Evolutionary conservation across 2,888 invertebrate species (phyloP).

Genomic region (Mythimna pallens): DNA sequence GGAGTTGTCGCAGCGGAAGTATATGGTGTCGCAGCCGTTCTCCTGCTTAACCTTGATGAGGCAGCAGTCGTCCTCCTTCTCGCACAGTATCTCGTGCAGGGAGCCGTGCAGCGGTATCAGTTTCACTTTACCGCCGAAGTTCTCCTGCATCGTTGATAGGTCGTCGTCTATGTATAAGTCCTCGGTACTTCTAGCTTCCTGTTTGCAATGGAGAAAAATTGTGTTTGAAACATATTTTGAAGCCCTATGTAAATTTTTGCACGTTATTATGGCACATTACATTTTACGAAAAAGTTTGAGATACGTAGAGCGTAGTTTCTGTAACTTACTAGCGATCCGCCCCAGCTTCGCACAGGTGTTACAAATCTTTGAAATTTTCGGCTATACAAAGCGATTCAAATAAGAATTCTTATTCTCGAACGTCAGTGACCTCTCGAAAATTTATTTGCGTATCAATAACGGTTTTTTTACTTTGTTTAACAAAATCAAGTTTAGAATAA

Average conservation of each 20-base stretch:
- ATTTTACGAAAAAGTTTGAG: background rate
- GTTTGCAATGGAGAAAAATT: constrained; percentile 23
- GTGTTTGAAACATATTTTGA: background rate
- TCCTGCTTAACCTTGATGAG: constrained; percentile 87
- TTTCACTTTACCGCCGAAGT: constrained; percentile 85
- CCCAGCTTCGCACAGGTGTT: too few species aligned
- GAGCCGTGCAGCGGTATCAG: constrained; percentile 86
- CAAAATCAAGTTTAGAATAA: too few species aligned
- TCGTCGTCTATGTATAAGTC: constrained; percentile 91
- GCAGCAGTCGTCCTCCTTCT: constrained; percentile 87
- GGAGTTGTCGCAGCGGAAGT: constrained; percentile 84
- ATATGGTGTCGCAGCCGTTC: constrained; percentile 85
- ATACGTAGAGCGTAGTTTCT: too few species aligned
- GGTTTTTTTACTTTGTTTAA: too few species aligned
- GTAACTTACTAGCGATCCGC: too few species aligned
- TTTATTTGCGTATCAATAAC: too few species aligned
- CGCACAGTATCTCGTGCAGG: constrained; percentile 87
- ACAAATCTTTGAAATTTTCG: too few species aligned
- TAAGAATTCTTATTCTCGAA: too few species aligned
- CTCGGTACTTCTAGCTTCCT: constrained; percentile 90
- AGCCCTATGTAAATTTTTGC: background rate
- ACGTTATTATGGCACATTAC: background rate
- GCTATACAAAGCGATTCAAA: too few species aligned
- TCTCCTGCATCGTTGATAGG: constrained; percentile 86
- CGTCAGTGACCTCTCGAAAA: too few species aligned